These are phyloP conservation scores for Neopelma chrysocephalum DNA, from an alignment of 2,797 vertebrate species.

Conservation along the genomic window DNA sequence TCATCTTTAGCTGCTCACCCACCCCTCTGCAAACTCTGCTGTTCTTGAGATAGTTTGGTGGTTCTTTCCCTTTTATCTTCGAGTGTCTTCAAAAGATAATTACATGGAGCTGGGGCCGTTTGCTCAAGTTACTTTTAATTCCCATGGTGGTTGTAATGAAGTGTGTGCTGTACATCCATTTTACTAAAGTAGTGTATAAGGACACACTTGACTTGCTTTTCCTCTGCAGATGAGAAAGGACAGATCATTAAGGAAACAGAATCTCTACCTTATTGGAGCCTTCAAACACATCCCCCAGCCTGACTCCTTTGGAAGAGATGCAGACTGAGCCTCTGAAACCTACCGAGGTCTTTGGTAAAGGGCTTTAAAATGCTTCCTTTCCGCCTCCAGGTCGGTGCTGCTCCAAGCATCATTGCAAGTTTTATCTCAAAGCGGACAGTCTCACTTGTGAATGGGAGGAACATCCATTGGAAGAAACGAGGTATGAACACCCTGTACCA, in stretches of 20 bases:
- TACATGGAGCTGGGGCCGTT: conserved; percentile 13
- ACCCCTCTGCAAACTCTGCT: background rate
- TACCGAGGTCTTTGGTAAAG: background rate
- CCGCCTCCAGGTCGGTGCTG: background rate
- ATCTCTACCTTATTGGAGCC: background rate
- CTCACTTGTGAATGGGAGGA: background rate
- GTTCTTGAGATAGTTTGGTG: background rate
- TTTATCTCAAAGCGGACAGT: background rate
- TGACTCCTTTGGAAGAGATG: background rate
- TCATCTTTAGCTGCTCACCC: background rate
- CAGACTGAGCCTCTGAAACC: background rate
- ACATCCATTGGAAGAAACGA: background rate
- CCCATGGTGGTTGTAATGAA: background rate
- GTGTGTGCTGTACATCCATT: conserved; percentile 41
- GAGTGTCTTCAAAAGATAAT: background rate
- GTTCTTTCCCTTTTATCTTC: background rate
- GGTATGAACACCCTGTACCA: background rate
- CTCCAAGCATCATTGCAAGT: background rate
- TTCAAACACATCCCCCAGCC: background rate
- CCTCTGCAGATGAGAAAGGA: conserved; percentile 22
- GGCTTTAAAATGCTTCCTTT: background rate
- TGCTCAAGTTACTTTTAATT: conserved; percentile 54
- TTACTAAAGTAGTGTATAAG: conserved; percentile 45
- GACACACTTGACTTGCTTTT: conserved; percentile 52
- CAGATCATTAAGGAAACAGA: background rate